Evolutionary conservation across 2,113 vertebrate genomes (phyloP), one percentile per base, ranked within the genome.

Genomic region (Vimba vimba): DNA sequence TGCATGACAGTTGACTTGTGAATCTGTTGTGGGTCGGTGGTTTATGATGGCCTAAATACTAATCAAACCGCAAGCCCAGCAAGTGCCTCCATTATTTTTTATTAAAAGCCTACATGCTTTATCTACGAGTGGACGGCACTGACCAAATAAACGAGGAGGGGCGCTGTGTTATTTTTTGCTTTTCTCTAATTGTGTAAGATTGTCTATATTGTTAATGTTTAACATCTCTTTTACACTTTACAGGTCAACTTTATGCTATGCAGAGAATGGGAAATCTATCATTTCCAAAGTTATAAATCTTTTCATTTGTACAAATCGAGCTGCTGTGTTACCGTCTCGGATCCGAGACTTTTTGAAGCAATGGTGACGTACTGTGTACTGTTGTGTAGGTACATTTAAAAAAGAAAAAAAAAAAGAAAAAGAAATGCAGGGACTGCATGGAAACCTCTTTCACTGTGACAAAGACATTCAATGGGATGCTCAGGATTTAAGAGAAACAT

Each of bases 361-460:
- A 77, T 59, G 66, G 76, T 52, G 68, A 86, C 23, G 74, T 88
- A 84, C 82, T 81, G 82, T 88, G 85, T 78, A 82, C 55, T 60
- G 7, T 84, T 75, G 30, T 45, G 52, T 62, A 43, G 55, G 69
- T 76, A 75, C 69, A 75, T 75, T 74, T 77, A 50, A 27, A 83
- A 78, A 19, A 39, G n/a, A 36, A 6, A 36, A 5, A 4, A 25
- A 47, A 76, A 62, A 30, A 71, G 1, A 27, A 68, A 82, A 47
- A 27, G 6, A 52, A 87, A 84, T 79, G 64, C 75, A 87, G 86
- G 82, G 75, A 81, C 83, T 85, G 82, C 62, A 60, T 55, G 50
- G 62, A 86, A 84, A 84, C 76, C 78, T 83, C 82, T 76, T 83
- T 82, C 74, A 89, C 86, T 89, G 88, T 89, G 88, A 89, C 79